Evolutionary conservation across 2,113 vertebrate species (phyloP).

Genomic region (Calidris pugnax): DNA sequence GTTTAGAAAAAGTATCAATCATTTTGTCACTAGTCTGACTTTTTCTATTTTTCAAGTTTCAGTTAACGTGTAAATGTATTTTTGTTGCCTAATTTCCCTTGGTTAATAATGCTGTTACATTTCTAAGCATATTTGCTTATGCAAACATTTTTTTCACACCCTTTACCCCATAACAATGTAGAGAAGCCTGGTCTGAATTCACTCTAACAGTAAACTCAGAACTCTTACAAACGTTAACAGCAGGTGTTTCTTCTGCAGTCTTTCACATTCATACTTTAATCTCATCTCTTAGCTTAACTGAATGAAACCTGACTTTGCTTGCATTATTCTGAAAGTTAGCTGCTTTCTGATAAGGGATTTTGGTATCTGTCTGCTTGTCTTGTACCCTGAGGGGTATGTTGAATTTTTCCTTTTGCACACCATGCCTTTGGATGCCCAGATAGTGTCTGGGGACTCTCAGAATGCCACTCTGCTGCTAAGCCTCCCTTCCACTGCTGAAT

Average conservation of each 20-base stretch:
- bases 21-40: neutral
- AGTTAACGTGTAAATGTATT: neutral
- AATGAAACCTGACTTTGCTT: neutral
- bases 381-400: neutral
- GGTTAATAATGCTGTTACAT: neutral
- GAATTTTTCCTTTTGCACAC: neutral
- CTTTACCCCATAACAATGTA: neutral
- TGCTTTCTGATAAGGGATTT: neutral
- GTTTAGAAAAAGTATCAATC: neutral
- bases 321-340: neutral
- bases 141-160: neutral
- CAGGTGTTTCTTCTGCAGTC: neutral
- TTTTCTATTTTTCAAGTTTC: neutral
- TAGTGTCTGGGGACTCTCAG: neutral
- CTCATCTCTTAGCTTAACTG: neutral
- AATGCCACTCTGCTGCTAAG: neutral
- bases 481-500: neutral
- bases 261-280: neutral
- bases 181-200: neutral
- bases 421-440: neutral
- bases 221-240: neutral
- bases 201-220: neutral
- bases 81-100: neutral
- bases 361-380: neutral
- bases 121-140: neutral